phyloP scores from a whole-genome alignment of 2,888 invertebrate genomes.

The Acanthococcus lagerstroemiae region DNA sequence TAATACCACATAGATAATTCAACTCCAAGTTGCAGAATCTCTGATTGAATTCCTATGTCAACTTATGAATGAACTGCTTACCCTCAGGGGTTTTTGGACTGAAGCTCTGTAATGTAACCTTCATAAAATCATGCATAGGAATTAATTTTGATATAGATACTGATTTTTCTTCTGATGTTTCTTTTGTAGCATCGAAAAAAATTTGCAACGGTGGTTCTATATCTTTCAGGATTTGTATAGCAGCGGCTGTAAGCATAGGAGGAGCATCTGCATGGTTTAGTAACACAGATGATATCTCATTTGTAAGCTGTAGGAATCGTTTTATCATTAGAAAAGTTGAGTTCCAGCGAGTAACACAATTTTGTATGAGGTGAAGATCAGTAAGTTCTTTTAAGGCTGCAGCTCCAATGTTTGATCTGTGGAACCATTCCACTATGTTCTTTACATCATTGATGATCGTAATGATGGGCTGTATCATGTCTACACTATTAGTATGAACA shows the following conservation, averaged over 20 bases:
- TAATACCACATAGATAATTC: background rate
- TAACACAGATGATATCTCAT: background rate
- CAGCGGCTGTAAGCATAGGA: conserved; percentile 31
- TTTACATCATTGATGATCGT: background rate
- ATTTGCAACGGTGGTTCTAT: conserved; percentile 30
- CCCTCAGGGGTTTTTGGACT: background rate
- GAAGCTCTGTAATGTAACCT: background rate
- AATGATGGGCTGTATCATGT: too few relatives aligned
- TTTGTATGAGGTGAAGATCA: background rate
- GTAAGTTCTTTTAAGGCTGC: background rate
- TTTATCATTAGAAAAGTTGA: too few relatives aligned
- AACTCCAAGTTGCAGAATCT: background rate
- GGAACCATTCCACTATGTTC: background rate
- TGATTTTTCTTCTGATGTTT: conserved; percentile 33
- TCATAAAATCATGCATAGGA: conserved; percentile 29
- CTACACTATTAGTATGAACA: too few relatives aligned
- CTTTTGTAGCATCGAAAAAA: conserved; percentile 31
- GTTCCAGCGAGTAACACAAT: background rate
- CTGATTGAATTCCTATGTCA: background rate
- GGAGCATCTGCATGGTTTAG: conserved; percentile 20
- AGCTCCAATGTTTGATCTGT: background rate
- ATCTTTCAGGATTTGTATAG: conserved; percentile 32
- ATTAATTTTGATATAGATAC: conserved; percentile 34
- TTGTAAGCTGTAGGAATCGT: too few relatives aligned
- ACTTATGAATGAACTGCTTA: background rate